Evolutionary conservation across 2,888 invertebrate species (phyloP), one percentile per base, ranked within the genome.

Genomic region (Nycteola revayana): DNA sequence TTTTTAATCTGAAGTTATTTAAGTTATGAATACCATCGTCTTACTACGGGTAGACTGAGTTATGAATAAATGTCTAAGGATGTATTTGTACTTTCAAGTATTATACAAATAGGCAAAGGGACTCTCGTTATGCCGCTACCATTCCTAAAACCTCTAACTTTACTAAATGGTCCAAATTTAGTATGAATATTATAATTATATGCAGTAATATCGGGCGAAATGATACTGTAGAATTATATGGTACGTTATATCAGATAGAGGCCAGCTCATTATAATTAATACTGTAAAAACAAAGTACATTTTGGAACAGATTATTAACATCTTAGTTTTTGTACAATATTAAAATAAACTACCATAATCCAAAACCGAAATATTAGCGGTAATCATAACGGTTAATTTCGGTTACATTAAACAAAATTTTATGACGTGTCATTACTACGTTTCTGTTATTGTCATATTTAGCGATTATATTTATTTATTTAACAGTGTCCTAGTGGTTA

Each of bases 141-240:
- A 57, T 41, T 51, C 59, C 70, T 75, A 76, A 60, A 53, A 46
- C 31, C 23, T 46, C 73, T 80, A 80, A 69, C 50, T 50, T 74
- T 53, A 72, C 74, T 81, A 75, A 75, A 78, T 83, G 83, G 82
- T 83, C 83, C 83, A 60, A 77, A 69, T 77, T 71, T 68, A 71
- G 47, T 49, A 52, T 68, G 66, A 70, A 63, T 53, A 61, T 58
- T 65, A 66, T 42, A 61, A 45, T 56, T 47, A 63, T 14, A 57
- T 42, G 37, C 47, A 27, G 53, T 38, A 39, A 53, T 50, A 42
- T 51, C 29, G 36, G 38, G 36, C 40, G 47, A 60, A 55, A 47
- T 43, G 41, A 58, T 49, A 28, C 26, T 40, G 26, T 40, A 26
- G 32, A 54, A 48, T 44, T 55, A 53, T 60, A 5, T 14, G 14